These are phyloP conservation scores for Blomia tropicalis DNA, from an alignment of 2,888 invertebrate species.

Conservation along the genomic window DNA sequence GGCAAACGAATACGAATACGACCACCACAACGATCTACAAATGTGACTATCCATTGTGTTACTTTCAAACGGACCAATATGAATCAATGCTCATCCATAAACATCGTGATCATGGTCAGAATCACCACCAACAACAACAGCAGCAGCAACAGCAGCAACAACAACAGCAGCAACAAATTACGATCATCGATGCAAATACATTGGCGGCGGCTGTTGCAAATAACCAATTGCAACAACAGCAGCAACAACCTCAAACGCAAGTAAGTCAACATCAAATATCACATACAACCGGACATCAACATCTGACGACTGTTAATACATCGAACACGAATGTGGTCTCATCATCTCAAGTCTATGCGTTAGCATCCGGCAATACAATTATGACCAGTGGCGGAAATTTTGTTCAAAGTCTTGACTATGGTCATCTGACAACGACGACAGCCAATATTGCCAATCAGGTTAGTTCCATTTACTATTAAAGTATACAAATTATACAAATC, in stretches of 20 bases:
- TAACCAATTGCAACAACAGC: not conserved
- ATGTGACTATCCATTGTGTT: slow-evolving; percentile 9
- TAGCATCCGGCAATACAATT: not conserved
- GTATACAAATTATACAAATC: too few relatives aligned
- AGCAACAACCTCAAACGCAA: not conserved
- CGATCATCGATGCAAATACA: slow-evolving; percentile 7
- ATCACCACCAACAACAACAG: not conserved
- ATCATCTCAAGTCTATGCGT: not conserved
- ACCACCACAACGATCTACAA: not conserved
- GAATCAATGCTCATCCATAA: slow-evolving; percentile 1
- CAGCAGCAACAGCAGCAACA: not conserved
- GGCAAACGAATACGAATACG: not conserved
- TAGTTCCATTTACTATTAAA: too few relatives aligned
- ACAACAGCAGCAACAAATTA: slow-evolving; percentile 12
- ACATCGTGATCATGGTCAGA: not conserved
- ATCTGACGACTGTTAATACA: not conserved
- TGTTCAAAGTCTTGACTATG: not conserved
- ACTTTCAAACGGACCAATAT: slow-evolving; percentile 7
- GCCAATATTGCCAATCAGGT: not conserved
- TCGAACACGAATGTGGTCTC: not conserved
- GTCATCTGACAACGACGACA: not conserved
- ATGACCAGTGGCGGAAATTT: not conserved
- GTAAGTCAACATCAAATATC: slow-evolving; percentile 3
- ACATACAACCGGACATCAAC: not conserved
- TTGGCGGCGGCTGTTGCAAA: not conserved